phyloP scores from a whole-genome alignment of 2,888 invertebrate species.

The Stenoptilia bipunctidactyla region DNA sequence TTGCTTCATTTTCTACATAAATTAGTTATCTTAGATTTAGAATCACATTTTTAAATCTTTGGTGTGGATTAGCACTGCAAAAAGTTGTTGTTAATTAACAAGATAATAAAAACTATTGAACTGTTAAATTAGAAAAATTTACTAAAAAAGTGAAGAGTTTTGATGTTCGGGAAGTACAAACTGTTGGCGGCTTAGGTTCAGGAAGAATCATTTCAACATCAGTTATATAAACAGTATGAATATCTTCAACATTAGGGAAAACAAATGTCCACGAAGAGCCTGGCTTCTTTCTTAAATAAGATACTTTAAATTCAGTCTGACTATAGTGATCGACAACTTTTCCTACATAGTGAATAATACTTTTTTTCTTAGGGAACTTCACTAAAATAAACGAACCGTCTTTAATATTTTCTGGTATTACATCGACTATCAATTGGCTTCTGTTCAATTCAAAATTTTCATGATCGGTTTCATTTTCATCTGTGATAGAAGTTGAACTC shows the following conservation, averaged over 20 bases:
- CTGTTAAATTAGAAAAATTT: slow-evolving; percentile 1
- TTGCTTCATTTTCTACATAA: slow-evolving; percentile 3
- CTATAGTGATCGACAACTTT: slow-evolving; percentile 10
- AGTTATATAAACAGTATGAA: slow-evolving; percentile 10
- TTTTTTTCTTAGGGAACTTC: slow-evolving; percentile 4
- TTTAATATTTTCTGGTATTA: slow-evolving; percentile 8
- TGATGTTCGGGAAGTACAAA: slow-evolving; percentile 9
- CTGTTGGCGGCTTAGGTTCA: slow-evolving; percentile 9
- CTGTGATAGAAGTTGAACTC: too few relatives aligned
- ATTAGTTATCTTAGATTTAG: slow-evolving; percentile 3
- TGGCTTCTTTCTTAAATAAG: slow-evolving; percentile 10
- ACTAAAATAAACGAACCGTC: slow-evolving; percentile 8
- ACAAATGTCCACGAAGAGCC: slow-evolving; percentile 5
- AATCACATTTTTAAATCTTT: slow-evolving; percentile 4
- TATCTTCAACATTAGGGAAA: slow-evolving; percentile 10
- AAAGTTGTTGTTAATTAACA: slow-evolving; percentile 1
- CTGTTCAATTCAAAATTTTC: slow-evolving; percentile 7
- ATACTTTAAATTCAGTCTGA: slow-evolving; percentile 10
- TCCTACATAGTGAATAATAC: slow-evolving; percentile 10
- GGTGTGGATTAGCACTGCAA: not conserved
- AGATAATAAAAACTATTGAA: slow-evolving; percentile 4
- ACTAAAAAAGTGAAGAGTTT: too few relatives aligned
- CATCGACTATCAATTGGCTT: slow-evolving; percentile 4
- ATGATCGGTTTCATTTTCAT: too few relatives aligned
- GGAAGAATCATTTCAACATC: slow-evolving; percentile 11